Evolutionary conservation across 2,113 vertebrate species (phyloP), one percentile per base, ranked within the genome.

Genomic region (Bos indicus): DNA sequence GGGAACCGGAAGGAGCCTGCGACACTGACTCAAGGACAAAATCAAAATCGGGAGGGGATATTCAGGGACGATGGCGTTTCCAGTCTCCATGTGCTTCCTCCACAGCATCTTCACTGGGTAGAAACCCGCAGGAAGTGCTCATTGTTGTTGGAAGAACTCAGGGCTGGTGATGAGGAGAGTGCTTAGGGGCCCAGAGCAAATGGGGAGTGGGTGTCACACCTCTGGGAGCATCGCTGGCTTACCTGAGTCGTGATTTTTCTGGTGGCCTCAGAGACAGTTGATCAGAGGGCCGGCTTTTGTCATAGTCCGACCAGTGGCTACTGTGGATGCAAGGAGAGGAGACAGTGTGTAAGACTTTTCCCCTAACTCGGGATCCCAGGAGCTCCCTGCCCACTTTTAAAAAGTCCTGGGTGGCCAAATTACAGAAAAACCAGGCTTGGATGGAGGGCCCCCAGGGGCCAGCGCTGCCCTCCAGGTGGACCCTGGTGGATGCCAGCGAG

Each of bases 181-280:
- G 46, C 59, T 40, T 9, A 74, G n/a, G 81, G 64, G 30, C 60
- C 48, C 77, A 7, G 10, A 88, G 86, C 4, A 17, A 43, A 23
- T 0, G 4, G 14, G 43, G 54, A 23, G 0, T 33, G 82, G 17
- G 28, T 9, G 15, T 23, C 2, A 2, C 1, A 13, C 33, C 14
- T 56, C 86, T 26, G 88, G 51, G 56, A 43, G 52, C 62, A 7
- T 48, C 48, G 36, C 87, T 82, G 67, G 67, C 23, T 59, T 54
- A 30, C 2, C 0, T 33, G 25, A 40, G 30, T 33, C 85, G 36
- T 80, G 25, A 74, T 57, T 92, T 97, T 95, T 46, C 64, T 59
- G 51, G 94, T 97, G 91, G 91, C 95, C 59, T 96, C 77, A 82
- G 95, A 64, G 91, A 96, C 62, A 84, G 77, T 84, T 90, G 91